A percentile compares a stretch with the other conserved stretches of the same genome.
phyloP scores from a whole-genome alignment of 92 coral and sea anemone species.

The Nematostella vectensis region DNA sequence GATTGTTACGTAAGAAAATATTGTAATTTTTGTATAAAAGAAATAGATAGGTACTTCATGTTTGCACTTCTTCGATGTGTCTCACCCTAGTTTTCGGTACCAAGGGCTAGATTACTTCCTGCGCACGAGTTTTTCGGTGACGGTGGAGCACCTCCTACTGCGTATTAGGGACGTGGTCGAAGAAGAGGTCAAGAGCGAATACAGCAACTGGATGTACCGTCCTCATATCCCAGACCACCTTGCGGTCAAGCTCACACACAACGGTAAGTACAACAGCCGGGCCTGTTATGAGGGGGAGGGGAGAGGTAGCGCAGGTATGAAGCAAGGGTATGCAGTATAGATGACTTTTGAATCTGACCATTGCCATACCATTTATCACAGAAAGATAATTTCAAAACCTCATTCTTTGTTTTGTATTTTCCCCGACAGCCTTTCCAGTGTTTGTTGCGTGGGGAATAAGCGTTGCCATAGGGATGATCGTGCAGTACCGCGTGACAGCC shows the following conservation, averaged over 20 bases:
- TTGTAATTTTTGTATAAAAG: too few relatives aligned
- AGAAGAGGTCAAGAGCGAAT: slow-evolving; percentile 82
- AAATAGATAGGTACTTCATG: too few relatives aligned
- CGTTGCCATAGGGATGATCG: slow-evolving; percentile 49
- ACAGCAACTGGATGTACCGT: slow-evolving; percentile 86
- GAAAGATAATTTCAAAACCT: too few relatives aligned
- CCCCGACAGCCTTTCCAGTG: slow-evolving; percentile 67
- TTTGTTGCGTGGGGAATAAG: slow-evolving; percentile 76
- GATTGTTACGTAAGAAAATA: too few relatives aligned
- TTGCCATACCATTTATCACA: too few relatives aligned
- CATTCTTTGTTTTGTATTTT: too few relatives aligned
- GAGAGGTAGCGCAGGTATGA: neutral
- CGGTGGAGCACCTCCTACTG: slow-evolving; percentile 79
- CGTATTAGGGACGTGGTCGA: slow-evolving; percentile 67
- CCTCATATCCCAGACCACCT: slow-evolving; percentile 68
- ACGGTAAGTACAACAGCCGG: slow-evolving; percentile 36
- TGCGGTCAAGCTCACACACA: slow-evolving; percentile 63
- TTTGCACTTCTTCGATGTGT: too few relatives aligned
- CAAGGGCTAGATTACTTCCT: slow-evolving; percentile 83
- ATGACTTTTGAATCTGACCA: too few relatives aligned
- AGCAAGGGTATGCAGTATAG: too few relatives aligned
- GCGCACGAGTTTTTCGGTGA: slow-evolving; percentile 87
- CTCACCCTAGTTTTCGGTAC: too few relatives aligned
- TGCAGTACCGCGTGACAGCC: slow-evolving; percentile 81
- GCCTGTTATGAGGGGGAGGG: neutral